phyloP scores from a whole-genome alignment of 2,888 invertebrate genomes.

The Papilio gigon region DNA sequence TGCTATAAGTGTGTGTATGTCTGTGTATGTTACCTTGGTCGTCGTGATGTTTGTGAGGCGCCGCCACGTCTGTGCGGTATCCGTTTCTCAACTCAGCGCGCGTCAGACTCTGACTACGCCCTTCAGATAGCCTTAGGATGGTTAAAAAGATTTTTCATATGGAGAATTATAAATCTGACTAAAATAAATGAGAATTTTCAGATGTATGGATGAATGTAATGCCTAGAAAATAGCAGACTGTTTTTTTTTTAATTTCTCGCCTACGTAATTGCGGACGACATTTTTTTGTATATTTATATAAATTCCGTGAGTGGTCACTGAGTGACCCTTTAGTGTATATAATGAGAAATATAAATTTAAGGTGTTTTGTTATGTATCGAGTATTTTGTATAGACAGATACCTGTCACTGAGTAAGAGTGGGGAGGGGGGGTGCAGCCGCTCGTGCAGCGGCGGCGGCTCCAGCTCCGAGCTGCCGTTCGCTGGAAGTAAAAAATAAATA shows the following conservation, averaged over 20 bases:
- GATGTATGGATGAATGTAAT: too few species aligned
- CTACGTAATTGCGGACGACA: too few species aligned
- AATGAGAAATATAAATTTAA: too few species aligned
- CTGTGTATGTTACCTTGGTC: conserved; percentile 65
- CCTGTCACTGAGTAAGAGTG: conserved; percentile 69
- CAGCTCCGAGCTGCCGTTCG: conserved; percentile 67
- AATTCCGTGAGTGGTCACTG: too few species aligned
- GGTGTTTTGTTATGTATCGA: too few species aligned
- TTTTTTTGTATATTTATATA: too few species aligned
- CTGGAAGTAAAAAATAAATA: conserved; percentile 54
- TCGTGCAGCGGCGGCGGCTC: conserved; percentile 72
- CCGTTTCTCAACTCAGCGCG: conserved; percentile 74
- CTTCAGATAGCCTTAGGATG: conserved; percentile 65
- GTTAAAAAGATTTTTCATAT: neutral
- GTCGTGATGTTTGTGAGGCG: conserved; percentile 60
- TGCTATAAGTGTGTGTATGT: conserved; percentile 25
- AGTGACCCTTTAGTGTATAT: too few species aligned
- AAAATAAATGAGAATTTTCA: too few species aligned
- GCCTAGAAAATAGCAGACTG: too few species aligned
- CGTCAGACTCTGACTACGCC: conserved; percentile 73
- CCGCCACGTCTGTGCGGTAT: conserved; percentile 50
- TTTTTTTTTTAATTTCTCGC: too few species aligned
- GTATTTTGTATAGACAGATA: too few species aligned
- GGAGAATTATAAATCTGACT: too few species aligned
- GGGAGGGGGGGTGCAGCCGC: conserved; percentile 69